A percentile compares a stretch with the other conserved stretches of the same genome.
These are phyloP conservation scores for Tetranychus cinnabarinus DNA, from an alignment of 1,140 invertebrate species.

Conservation along the genomic window DNA sequence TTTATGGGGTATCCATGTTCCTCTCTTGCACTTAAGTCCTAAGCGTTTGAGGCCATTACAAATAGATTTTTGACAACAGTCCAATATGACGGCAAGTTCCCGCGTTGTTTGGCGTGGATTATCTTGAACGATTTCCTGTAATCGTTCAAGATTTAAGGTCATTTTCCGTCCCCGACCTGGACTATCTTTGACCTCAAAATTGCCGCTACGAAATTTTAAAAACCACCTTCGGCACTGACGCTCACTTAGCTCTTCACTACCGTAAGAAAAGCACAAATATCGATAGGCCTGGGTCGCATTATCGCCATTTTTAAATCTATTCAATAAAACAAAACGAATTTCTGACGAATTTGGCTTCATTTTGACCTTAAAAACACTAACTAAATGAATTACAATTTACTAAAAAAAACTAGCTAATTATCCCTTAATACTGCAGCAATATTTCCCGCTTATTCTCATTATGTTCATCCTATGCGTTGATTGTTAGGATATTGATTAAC, in stretches of 20 bases:
- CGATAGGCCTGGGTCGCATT: no score
- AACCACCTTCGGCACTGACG: background rate
- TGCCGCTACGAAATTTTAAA: background rate
- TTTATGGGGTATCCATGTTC: background rate
- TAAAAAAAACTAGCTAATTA: no score
- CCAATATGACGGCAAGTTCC: background rate
- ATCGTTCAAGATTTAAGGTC: background rate
- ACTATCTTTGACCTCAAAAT: background rate
- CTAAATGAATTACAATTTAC: no score
- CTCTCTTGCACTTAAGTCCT: background rate
- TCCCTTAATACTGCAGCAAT: no score
- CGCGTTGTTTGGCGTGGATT: background rate
- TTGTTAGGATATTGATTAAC: no score
- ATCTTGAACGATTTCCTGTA: background rate
- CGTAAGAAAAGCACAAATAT: no score
- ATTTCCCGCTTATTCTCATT: no score
- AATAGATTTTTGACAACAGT: background rate
- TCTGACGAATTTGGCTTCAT: no score
- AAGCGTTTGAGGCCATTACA: constrained; percentile 2
- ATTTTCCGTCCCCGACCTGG: background rate
- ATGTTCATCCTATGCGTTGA: no score
- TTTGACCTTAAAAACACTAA: no score
- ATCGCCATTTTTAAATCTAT: no score
- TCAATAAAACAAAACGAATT: no score
- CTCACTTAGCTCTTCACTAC: background rate